Percentiles rank a stretch among this genome's conserved stretches.
phyloP scores from a whole-genome alignment of 2,888 invertebrate genomes.

The Trisateles emortualis region DNA sequence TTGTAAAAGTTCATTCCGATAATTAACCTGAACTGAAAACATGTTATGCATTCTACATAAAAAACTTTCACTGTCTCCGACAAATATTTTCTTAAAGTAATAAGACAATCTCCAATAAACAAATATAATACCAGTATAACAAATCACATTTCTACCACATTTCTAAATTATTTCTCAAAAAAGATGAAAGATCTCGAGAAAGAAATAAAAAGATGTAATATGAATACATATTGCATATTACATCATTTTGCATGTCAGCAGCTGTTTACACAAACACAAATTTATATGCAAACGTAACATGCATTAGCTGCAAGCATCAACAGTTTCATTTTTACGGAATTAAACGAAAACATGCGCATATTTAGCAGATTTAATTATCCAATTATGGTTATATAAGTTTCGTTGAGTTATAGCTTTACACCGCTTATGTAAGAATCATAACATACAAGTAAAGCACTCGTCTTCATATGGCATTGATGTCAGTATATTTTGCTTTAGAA shows the following conservation, averaged over 20 bases:
- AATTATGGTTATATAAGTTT: slow-evolving; percentile 29
- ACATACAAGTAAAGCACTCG: slow-evolving; percentile 8
- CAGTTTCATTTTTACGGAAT: slow-evolving; percentile 33
- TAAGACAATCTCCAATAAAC: too few species aligned
- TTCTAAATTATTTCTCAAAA: background rate
- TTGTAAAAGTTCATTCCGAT: too few species aligned
- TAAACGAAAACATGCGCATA: slow-evolving; percentile 36
- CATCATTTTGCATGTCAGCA: background rate
- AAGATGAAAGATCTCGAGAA: too few species aligned
- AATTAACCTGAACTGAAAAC: too few species aligned
- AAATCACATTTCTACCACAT: too few species aligned
- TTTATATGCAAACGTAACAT: slow-evolving; percentile 25
- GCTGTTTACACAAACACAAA: slow-evolving; percentile 2
- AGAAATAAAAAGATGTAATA: too few species aligned
- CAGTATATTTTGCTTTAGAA: slow-evolving; percentile 1
- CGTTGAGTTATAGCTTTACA: slow-evolving; percentile 10
- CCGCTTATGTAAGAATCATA: slow-evolving; percentile 22
- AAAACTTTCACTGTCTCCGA: too few species aligned
- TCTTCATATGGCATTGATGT: slow-evolving; percentile 2
- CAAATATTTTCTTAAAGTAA: too few species aligned
- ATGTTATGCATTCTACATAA: too few species aligned
- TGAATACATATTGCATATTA: too few species aligned
- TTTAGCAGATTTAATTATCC: slow-evolving; percentile 27
- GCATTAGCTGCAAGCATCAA: slow-evolving; percentile 18
- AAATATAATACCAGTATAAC: too few species aligned